Conservation (phyloP, 2,888 invertebrate species). For the Ephialtes manifestator region DNA sequence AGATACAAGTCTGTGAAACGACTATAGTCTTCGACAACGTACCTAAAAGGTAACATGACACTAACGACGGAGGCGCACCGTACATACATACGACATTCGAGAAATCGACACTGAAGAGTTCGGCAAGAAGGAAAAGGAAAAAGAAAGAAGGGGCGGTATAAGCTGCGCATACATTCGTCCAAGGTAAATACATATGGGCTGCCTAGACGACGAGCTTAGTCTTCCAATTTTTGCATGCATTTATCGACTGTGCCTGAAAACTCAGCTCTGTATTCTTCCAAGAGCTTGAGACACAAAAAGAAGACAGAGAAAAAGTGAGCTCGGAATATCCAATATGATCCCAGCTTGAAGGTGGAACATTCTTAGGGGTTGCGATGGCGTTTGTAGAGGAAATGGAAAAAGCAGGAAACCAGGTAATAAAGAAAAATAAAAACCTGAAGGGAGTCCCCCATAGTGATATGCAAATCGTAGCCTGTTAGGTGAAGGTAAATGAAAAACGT, state of each 20-base stretch:
- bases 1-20: not conserved
- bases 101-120: not conserved
- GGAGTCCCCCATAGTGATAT: constrained; percentile 2
- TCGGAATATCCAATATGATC: not conserved
- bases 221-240: constrained; percentile 11
- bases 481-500: constrained; percentile 23
- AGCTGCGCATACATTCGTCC: constrained; percentile 7
- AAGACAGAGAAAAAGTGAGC: not conserved
- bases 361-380: not conserved
- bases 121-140: not conserved
- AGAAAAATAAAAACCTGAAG: not conserved
- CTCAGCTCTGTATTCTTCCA: not conserved
- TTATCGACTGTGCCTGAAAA: constrained; percentile 6
- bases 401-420: not conserved
- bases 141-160: not conserved
- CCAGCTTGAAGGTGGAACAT: not conserved
- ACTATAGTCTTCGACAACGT: not conserved
- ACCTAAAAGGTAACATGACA: constrained; percentile 1
- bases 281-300: not conserved
- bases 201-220: constrained; percentile 6
- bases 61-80: not conserved
- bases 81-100: not conserved
- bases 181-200: constrained; percentile 37
- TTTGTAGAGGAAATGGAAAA: not conserved
- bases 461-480: constrained; percentile 25